Percentiles rank a stretch among this genome's conserved stretches.
Conservation (phyloP, 1,140 invertebrate genomes). For the Arctopsyche grandis region DNA sequence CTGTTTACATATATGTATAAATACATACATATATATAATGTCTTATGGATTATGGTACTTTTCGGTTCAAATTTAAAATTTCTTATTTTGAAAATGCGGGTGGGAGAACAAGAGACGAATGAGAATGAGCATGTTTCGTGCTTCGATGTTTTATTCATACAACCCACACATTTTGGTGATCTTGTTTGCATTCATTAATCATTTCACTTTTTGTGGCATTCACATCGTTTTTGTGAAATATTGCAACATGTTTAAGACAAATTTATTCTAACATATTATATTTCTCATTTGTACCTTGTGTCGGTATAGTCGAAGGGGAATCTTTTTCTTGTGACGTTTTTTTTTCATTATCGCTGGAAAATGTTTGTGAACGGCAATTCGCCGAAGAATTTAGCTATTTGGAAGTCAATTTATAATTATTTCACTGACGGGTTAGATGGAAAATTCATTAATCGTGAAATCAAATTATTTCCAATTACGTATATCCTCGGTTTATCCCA, state of each 20-base stretch:
- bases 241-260: constrained; percentile 11
- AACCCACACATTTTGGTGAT: constrained; percentile 11
- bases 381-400: background rate
- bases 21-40: too few species aligned
- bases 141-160: constrained; percentile 18
- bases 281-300: background rate
- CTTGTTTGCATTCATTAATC: constrained; percentile 30
- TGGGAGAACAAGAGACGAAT: background rate
- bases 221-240: background rate
- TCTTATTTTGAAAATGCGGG: background rate
- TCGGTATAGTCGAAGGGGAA: background rate
- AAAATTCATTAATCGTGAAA: constrained; percentile 20
- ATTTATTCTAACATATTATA: constrained; percentile 11
- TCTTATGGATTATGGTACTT: too few species aligned
- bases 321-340: too few species aligned
- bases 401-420: constrained; percentile 18
- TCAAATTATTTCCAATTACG: constrained; percentile 31
- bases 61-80: constrained; percentile 1
- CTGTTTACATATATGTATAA: too few species aligned
- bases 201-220: constrained; percentile 14
- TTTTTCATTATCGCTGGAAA: too few species aligned
- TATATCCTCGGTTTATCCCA: constrained; percentile 6
- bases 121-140: constrained; percentile 12
- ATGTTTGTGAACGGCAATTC: too few species aligned
- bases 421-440: constrained; percentile 11